Base-by-base conservation (phyloP, 2,888 invertebrate species). In the Tuta absoluta region DNA sequence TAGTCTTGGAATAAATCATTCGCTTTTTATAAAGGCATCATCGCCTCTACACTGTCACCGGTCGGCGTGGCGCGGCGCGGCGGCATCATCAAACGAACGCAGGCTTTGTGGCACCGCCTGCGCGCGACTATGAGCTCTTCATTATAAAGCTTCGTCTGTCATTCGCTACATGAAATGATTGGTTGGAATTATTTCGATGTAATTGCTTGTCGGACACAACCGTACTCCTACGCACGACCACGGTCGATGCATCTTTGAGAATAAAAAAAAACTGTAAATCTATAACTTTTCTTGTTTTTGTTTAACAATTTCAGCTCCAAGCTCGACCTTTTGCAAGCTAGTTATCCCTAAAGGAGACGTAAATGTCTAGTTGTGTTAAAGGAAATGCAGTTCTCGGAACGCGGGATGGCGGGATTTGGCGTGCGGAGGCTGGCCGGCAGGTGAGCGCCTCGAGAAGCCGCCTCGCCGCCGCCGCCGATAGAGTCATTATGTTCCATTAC, bases 401-500 rank as follows among this genome's bases (percentile, higher is more conserved):
- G 1, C 2, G 37, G 17, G 28, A 28, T 2, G 28, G 28, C 28
- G 33, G 58, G 58, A 37, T 58, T 58, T 58, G 58, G 38, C 58
- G 38, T 23, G 58, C 58, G 21, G 38, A 37, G 33, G 60, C 41
- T 23, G 60, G 45, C 23, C 51, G n/a, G 67, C 65, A 68, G 72
- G 67, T 69, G 69, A 66, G 68, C 67, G 63, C 65, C 69, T 66
- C 63, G 56, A 65, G 66, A 21, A 51, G 48, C 68, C 69, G 81
- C 85, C 85, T 83, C 78, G 85, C 77, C 80, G 79, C 77, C 80
- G 79, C 83, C 84, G 87, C 86, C 91, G 89, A 91, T 91, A 91
- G 87, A 91, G 91, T 91, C 91, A 91, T 91, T 91, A 91, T 87
- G 84, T 79, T 83, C 84, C 88, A 91, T 91, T 91, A 91, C 84